A percentile compares a stretch with the other conserved stretches of the same genome.
Evolutionary conservation across 2,113 vertebrate species (phyloP).

Genomic region (Daboia siamensis): DNA sequence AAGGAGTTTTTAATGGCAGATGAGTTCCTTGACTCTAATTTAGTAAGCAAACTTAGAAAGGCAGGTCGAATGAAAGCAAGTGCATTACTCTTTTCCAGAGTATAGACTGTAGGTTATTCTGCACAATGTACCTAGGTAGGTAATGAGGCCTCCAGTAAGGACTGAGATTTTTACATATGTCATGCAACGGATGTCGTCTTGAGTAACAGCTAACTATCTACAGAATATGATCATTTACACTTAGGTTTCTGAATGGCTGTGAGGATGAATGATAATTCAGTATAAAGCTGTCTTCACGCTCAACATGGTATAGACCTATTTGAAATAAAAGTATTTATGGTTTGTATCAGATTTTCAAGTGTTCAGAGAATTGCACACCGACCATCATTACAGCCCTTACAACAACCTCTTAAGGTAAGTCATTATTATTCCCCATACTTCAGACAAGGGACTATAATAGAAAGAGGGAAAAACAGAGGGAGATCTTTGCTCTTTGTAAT

Average conservation of each 20-base stretch:
- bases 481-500: not conserved
- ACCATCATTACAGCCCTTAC: not conserved
- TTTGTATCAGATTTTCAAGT: not conserved
- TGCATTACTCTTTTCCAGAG: not conserved
- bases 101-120: too few species aligned
- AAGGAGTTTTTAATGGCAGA: not conserved
- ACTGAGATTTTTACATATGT: not conserved
- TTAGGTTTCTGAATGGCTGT: not conserved
- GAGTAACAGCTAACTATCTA: not conserved
- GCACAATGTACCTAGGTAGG: not conserved
- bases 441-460: not conserved
- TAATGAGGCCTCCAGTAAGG: not conserved
- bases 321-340: not conserved
- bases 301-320: not conserved
- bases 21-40: not conserved
- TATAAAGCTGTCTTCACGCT: not conserved
- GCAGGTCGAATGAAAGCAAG: not conserved
- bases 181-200: not conserved
- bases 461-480: not conserved
- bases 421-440: not conserved
- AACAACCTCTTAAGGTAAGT: too few species aligned
- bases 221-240: not conserved
- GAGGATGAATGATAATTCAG: not conserved
- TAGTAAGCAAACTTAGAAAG: not conserved
- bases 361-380: not conserved